Evolutionary conservation across 1,140 invertebrate genomes (phyloP).

Genomic region (Artemia franciscana): DNA sequence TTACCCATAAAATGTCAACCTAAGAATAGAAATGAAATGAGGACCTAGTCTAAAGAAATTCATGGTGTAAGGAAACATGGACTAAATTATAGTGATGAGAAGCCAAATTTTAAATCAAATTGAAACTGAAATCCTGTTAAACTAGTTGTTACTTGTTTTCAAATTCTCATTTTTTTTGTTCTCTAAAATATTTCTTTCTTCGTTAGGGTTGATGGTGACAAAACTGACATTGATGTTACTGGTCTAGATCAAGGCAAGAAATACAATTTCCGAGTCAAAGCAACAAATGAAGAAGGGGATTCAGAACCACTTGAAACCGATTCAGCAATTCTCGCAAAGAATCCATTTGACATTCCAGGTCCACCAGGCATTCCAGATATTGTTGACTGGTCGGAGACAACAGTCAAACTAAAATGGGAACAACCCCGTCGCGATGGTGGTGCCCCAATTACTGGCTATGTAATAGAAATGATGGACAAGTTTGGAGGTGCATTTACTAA

Average conservation of each 20-base stretch:
- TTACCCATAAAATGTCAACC: too few relatives aligned
- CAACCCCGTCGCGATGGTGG: constrained; percentile 83
- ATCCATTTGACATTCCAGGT: constrained; percentile 75
- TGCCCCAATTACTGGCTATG: constrained; percentile 79
- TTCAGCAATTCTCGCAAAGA: constrained; percentile 65
- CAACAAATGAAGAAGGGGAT: constrained; percentile 84
- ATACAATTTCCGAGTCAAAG: constrained; percentile 84
- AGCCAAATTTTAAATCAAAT: too few relatives aligned
- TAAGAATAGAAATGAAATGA: too few relatives aligned
- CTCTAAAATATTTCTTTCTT: too few relatives aligned
- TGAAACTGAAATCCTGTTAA: too few relatives aligned
- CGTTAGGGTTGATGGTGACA: constrained; percentile 44
- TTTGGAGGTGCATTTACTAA: constrained; percentile 34
- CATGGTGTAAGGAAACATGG: too few relatives aligned
- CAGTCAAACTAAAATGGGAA: constrained; percentile 87
- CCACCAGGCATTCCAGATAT: constrained; percentile 80
- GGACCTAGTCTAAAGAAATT: too few relatives aligned
- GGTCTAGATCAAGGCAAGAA: constrained; percentile 74
- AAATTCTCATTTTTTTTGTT: too few relatives aligned
- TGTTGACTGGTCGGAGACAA: constrained; percentile 73
- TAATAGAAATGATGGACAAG: constrained; percentile 67
- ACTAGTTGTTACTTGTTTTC: too few relatives aligned
- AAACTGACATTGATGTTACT: constrained; percentile 59
- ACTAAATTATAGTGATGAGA: too few relatives aligned
- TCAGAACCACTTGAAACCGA: constrained; percentile 77